These are phyloP conservation scores for Rynchops niger DNA, from an alignment of 2,113 vertebrate species.

Conservation along the genomic window DNA sequence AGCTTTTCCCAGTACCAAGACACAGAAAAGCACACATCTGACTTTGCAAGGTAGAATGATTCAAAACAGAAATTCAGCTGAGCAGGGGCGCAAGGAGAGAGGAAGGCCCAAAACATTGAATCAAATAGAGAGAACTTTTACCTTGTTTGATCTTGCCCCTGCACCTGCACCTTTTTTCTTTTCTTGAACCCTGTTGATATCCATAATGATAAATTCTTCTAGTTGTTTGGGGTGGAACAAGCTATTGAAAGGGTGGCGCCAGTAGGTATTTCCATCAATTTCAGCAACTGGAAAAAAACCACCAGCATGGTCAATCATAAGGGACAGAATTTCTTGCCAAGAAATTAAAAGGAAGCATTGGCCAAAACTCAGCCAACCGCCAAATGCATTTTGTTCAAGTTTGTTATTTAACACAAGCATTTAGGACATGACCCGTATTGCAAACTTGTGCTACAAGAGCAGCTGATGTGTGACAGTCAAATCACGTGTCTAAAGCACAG, in stretches of 20 bases:
- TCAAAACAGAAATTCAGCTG: not conserved
- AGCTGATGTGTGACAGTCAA: not conserved
- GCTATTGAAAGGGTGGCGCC: constrained; percentile 91
- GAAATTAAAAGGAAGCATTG: not conserved
- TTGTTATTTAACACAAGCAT: not conserved
- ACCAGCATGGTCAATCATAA: not conserved
- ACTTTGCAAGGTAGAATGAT: not conserved
- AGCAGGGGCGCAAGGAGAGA: not conserved
- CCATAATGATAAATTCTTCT: constrained; percentile 95
- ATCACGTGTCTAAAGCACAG: not conserved
- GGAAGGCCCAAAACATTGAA: not conserved
- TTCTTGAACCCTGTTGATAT: constrained; percentile 81
- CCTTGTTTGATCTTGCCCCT: constrained; percentile 89
- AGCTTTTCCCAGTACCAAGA: not conserved
- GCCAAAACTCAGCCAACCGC: not conserved
- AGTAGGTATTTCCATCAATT: constrained; percentile 89
- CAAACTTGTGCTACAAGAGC: not conserved
- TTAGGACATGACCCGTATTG: not conserved
- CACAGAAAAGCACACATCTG: fast-evolving
- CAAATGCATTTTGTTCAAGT: not conserved
- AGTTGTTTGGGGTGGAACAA: constrained; percentile 89
- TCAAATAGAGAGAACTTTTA: constrained; percentile 27
- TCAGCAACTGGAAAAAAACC: constrained; percentile 84
- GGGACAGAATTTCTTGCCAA: not conserved
- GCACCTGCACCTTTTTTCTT: constrained; percentile 85